These are phyloP conservation scores for Coranthus polyacanthus DNA, from an alignment of 2,797 vertebrate species.

Conservation along the genomic window DNA sequence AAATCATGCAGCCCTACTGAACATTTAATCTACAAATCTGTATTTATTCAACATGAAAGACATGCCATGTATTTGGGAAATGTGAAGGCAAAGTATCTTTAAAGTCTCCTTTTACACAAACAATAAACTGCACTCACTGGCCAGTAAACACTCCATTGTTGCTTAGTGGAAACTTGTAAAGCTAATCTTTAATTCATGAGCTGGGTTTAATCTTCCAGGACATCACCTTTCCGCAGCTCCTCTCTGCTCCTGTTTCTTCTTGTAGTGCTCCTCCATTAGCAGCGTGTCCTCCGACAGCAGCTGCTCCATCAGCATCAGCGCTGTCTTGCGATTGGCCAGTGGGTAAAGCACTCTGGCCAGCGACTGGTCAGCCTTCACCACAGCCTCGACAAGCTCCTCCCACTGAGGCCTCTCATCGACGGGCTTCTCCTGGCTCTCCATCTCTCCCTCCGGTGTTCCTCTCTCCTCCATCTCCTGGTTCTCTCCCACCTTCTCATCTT, in stretches of 20 bases:
- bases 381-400: slow-evolving; percentile 87
- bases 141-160: not conserved
- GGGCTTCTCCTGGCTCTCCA: slow-evolving; percentile 27
- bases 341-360: slow-evolving; percentile 87
- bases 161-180: not conserved
- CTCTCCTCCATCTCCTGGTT: slow-evolving; percentile 22
- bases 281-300: slow-evolving; percentile 89
- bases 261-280: slow-evolving; percentile 89
- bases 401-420: slow-evolving; percentile 71
- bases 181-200: slow-evolving; percentile 4
- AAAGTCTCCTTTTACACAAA: not conserved
- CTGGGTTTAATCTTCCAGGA: slow-evolving; percentile 5
- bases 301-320: slow-evolving; percentile 92
- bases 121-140: not conserved
- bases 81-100: not conserved
- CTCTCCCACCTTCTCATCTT: slow-evolving; percentile 39
- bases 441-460: slow-evolving; percentile 59
- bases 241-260: slow-evolving; percentile 82
- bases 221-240: slow-evolving; percentile 69
- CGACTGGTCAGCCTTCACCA: slow-evolving; percentile 87
- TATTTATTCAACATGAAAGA: no score
- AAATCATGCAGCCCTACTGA: no score
- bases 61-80: not conserved
- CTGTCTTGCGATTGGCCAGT: slow-evolving; percentile 86
- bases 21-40: no score